These are phyloP conservation scores for Eubasilissa regina DNA, from an alignment of 1,140 invertebrate genomes.

Conservation along the genomic window DNA sequence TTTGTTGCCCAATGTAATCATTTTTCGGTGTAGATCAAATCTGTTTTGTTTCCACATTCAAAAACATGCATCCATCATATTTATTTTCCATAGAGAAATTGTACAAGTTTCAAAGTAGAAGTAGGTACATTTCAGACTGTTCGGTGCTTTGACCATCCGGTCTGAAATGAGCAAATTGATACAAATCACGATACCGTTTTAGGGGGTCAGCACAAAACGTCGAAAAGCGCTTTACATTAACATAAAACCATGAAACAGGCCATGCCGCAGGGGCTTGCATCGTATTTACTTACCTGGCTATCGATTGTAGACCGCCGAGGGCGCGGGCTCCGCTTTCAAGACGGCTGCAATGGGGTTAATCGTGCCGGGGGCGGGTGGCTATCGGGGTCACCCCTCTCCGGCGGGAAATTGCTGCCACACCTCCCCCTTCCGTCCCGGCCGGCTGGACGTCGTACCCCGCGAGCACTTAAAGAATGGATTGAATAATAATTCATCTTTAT, in stretches of 20 bases:
- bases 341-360: slow-evolving; percentile 42
- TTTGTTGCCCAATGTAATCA: too few relatives aligned
- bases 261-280: slow-evolving; percentile 5
- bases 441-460: background rate
- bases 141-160: too few relatives aligned
- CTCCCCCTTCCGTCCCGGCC: slow-evolving; percentile 14
- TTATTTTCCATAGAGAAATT: too few relatives aligned
- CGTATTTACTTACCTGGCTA: slow-evolving; percentile 16
- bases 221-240: slow-evolving; percentile 9
- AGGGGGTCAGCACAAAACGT: slow-evolving; percentile 13
- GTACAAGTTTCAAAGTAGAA: too few relatives aligned
- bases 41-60: too few relatives aligned
- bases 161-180: slow-evolving; percentile 26
- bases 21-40: too few relatives aligned
- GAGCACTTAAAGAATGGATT: background rate
- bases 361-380: background rate
- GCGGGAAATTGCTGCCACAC: slow-evolving; percentile 16
- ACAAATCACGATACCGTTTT: slow-evolving; percentile 8
- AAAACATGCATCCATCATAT: too few relatives aligned
- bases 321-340: background rate
- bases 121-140: too few relatives aligned
- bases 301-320: slow-evolving; percentile 9
- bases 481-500: too few relatives aligned
- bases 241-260: slow-evolving; percentile 16
- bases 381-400: slow-evolving; percentile 17